A percentile compares a stretch with the other conserved stretches of the same genome.
Evolutionary conservation across 2,888 invertebrate genomes (phyloP).

Genomic region (Chrysopilus asiliformis): DNA sequence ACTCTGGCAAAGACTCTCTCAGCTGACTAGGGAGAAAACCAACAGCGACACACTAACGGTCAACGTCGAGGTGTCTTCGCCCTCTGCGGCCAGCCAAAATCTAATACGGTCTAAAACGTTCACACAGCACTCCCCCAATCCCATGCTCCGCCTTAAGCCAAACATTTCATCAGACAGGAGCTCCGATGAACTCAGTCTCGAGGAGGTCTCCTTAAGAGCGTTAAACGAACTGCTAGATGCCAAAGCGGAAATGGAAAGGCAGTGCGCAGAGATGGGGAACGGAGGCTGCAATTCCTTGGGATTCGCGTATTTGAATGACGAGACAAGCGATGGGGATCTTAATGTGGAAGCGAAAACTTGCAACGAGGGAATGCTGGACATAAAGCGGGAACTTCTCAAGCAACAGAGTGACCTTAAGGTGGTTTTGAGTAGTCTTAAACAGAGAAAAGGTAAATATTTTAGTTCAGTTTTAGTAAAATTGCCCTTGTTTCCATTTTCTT

Average conservation of each 20-base stretch:
- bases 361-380: constrained; percentile 41
- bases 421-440: constrained; percentile 27
- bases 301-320: constrained; percentile 27
- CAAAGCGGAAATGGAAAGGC: constrained; percentile 52
- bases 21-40: constrained; percentile 44
- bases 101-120: constrained; percentile 49
- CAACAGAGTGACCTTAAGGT: constrained; percentile 8
- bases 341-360: constrained; percentile 51
- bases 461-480: no score
- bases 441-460: constrained; percentile 34
- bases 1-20: constrained; percentile 59
- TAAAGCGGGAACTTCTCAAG: constrained; percentile 5
- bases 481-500: no score
- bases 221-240: constrained; percentile 52
- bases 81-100: constrained; percentile 26
- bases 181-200: constrained; percentile 46
- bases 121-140: constrained; percentile 50
- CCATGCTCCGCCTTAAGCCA: constrained; percentile 39
- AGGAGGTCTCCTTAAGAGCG: constrained; percentile 61
- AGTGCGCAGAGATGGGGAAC: constrained; percentile 31
- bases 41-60: constrained; percentile 10
- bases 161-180: constrained; percentile 21
- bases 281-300: constrained; percentile 17
- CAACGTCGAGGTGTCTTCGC: constrained; percentile 6
- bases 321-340: constrained; percentile 39